phyloP scores from a whole-genome alignment of 2,888 invertebrate genomes.

The Muscina levida region DNA sequence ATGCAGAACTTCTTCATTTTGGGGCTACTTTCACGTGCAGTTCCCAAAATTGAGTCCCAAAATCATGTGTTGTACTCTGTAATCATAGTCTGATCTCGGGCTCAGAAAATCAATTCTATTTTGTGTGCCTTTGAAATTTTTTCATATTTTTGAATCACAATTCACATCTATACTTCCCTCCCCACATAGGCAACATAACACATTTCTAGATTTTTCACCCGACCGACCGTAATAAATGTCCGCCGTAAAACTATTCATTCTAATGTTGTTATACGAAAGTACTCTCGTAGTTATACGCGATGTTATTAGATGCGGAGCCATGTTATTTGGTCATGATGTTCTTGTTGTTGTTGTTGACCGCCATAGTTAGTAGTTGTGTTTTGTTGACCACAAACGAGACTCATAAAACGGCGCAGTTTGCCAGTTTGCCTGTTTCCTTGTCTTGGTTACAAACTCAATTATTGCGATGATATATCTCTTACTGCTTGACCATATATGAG shows the following conservation, averaged over 20 bases:
- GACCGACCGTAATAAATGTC: slow-evolving; percentile 17
- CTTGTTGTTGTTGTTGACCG: not conserved
- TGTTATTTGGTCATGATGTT: slow-evolving; percentile 12
- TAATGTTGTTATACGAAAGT: slow-evolving; percentile 28
- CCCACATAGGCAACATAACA: no score
- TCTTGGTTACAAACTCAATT: slow-evolving; percentile 19
- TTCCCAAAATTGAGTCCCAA: no score
- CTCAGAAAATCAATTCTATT: no score
- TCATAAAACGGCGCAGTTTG: slow-evolving; percentile 18
- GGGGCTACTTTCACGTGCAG: no score
- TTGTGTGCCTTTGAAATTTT: no score
- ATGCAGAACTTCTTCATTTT: no score
- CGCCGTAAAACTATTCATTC: slow-evolving; percentile 7
- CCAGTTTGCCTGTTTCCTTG: not conserved
- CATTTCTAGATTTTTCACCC: no score
- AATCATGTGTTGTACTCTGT: no score
- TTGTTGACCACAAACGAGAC: slow-evolving; percentile 24
- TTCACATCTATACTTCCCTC: no score
- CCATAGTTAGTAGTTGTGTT: not conserved
- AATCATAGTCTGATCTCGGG: no score
- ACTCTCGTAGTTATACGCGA: not conserved
- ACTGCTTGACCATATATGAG: slow-evolving; percentile 10
- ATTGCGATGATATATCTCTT: slow-evolving; percentile 19
- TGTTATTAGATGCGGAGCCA: not conserved
- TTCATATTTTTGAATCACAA: no score